phyloP scores from a whole-genome alignment of 2,888 invertebrate species.

The Loripinus fragilis region DNA sequence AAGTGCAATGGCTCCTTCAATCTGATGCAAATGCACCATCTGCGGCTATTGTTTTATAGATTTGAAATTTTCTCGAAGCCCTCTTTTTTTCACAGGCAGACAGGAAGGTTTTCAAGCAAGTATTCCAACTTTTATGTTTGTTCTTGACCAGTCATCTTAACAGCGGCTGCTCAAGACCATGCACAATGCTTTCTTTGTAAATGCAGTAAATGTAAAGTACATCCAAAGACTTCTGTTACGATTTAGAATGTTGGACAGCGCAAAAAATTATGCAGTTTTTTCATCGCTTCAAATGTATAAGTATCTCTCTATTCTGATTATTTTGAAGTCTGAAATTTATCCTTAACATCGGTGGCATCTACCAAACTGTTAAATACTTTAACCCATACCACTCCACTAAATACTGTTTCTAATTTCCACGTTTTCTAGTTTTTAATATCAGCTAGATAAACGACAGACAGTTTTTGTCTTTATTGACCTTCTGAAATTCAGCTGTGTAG shows the following conservation, averaged over 20 bases:
- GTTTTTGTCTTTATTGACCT: not conserved
- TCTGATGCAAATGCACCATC: not conserved
- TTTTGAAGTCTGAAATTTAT: not conserved
- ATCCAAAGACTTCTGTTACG: not conserved
- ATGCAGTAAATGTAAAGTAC: not conserved
- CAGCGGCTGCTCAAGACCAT: not conserved
- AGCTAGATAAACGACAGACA: slow-evolving; percentile 40
- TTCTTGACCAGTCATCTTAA: not conserved
- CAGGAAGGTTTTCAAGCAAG: not conserved
- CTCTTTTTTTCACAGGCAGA: not conserved
- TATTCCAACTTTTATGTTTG: not conserved
- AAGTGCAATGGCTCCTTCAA: not conserved
- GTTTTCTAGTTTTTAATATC: slow-evolving; percentile 20
- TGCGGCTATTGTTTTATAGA: not conserved
- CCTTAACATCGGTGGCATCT: not conserved
- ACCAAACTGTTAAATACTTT: not conserved
- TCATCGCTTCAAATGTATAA: not conserved
- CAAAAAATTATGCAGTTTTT: not conserved
- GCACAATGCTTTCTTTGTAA: not conserved
- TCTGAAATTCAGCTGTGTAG: slow-evolving; percentile 31
- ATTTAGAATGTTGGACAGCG: not conserved
- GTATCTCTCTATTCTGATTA: not conserved
- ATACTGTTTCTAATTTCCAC: slow-evolving; percentile 1
- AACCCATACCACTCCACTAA: slow-evolving; percentile 2
- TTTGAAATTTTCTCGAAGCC: not conserved